A percentile compares a stretch with the other conserved stretches of the same genome.
Conservation (phyloP, 2,888 invertebrate species). For the Lycocerus yunnanus region DNA sequence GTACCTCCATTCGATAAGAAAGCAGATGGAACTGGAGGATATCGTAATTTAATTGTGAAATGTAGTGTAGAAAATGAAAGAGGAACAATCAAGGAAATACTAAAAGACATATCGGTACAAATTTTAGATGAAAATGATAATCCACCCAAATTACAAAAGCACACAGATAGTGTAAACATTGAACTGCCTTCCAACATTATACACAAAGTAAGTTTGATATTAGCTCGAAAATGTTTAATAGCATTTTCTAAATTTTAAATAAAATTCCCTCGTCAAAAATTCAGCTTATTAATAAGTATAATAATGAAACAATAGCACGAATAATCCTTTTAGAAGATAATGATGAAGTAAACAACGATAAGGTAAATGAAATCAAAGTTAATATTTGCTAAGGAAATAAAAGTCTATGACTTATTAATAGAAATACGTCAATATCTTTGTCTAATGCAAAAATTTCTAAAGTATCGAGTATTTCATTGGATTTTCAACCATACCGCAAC, state of each 20-base stretch:
- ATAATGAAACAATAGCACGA: background rate
- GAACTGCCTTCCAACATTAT: conserved; percentile 43
- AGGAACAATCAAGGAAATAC: conserved; percentile 47
- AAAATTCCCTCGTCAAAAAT: background rate
- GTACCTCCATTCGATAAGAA: conserved; percentile 53
- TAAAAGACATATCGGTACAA: conserved; percentile 53
- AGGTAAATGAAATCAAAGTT: background rate
- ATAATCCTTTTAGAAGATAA: conserved; percentile 7
- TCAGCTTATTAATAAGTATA: background rate
- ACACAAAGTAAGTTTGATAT: conserved; percentile 40
- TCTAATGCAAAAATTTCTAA: background rate
- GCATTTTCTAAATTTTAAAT: background rate
- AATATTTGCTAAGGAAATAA: conserved; percentile 7
- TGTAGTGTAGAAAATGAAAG: conserved; percentile 55
- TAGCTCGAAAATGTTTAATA: background rate
- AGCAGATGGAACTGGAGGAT: conserved; percentile 49
- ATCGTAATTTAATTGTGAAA: conserved; percentile 47
- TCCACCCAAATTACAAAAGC: conserved; percentile 52
- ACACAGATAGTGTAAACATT: conserved; percentile 44
- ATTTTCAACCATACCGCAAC: background rate
- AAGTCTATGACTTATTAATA: conserved; percentile 4
- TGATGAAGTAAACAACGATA: conserved; percentile 9
- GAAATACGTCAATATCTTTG: conserved; percentile 5
- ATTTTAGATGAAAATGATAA: conserved; percentile 60
- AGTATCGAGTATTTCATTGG: background rate